phyloP scores from a whole-genome alignment of 2,113 vertebrate genomes.

The Ranitomeya variabilis region DNA sequence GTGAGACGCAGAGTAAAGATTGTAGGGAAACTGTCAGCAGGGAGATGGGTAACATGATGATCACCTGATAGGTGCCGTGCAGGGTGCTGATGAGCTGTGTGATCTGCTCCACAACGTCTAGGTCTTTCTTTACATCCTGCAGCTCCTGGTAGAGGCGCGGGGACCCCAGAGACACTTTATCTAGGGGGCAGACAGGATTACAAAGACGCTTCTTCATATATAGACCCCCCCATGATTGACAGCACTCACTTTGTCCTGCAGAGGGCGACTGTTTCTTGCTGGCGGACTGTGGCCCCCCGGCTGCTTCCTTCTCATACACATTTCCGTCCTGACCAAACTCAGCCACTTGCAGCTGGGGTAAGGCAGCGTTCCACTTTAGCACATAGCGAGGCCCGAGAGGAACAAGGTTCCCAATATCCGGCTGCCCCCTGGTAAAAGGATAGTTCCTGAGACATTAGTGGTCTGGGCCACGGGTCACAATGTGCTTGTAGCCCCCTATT shows the following conservation, averaged over 20 bases:
- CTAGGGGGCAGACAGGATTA: slow-evolving; percentile 64
- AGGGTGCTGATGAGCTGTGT: slow-evolving; percentile 88
- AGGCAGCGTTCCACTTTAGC: slow-evolving; percentile 91
- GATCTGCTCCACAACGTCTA: slow-evolving; percentile 91
- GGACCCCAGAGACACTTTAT: slow-evolving; percentile 86
- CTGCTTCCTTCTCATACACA: slow-evolving; percentile 76
- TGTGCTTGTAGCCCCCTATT: not conserved
- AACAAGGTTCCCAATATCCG: slow-evolving; percentile 92
- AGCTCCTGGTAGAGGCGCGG: slow-evolving; percentile 94
- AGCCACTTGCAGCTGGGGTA: slow-evolving; percentile 89
- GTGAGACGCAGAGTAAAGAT: not conserved
- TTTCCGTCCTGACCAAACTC: slow-evolving; percentile 87
- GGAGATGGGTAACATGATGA: too few relatives aligned
- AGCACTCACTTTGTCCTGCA: slow-evolving; percentile 55
- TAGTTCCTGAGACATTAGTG: not conserved
- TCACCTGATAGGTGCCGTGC: slow-evolving; percentile 92
- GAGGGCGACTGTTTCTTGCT: slow-evolving; percentile 67
- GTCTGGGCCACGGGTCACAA: too few relatives aligned
- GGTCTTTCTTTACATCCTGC: slow-evolving; percentile 91
- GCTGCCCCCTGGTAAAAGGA: slow-evolving; percentile 69
- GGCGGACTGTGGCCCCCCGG: slow-evolving; percentile 74
- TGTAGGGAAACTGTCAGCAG: not conserved
- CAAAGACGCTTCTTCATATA: not conserved
- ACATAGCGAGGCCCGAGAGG: slow-evolving; percentile 91
- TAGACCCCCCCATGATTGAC: not conserved